phyloP scores from a whole-genome alignment of 2,797 vertebrate genomes.

The Squalus acanthias region DNA sequence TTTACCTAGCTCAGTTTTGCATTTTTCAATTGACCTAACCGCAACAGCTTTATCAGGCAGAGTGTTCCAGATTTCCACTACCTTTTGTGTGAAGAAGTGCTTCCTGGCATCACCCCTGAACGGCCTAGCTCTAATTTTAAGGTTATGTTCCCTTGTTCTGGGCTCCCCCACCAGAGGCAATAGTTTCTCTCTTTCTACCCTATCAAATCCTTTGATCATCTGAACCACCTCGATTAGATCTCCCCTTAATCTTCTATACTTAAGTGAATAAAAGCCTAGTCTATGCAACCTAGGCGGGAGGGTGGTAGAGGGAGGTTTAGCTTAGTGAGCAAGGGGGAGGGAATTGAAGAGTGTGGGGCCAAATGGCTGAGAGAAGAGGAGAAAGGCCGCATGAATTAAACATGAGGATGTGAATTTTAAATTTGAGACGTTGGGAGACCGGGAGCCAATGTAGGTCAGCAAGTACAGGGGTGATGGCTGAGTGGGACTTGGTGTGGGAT shows the following conservation, averaged over 20 bases:
- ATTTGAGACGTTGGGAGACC: background rate
- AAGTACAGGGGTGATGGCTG: background rate
- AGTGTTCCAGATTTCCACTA: background rate
- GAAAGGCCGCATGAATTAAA: background rate
- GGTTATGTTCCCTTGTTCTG: background rate
- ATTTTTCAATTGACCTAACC: background rate
- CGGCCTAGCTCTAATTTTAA: background rate
- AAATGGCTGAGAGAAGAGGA: background rate
- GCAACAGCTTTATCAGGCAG: background rate
- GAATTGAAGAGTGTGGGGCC: background rate
- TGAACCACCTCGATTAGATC: background rate
- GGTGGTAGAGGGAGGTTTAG: background rate
- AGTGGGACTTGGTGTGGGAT: background rate
- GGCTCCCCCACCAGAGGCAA: background rate
- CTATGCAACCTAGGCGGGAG: too few relatives aligned
- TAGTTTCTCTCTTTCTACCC: background rate
- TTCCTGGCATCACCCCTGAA: background rate
- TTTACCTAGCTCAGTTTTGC: background rate
- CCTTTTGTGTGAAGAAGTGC: background rate
- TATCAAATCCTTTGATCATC: background rate
- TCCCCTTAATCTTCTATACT: background rate
- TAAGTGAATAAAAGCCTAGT: background rate
- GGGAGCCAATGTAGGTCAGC: background rate
- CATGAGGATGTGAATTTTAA: background rate
- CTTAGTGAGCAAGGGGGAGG: background rate